Conservation (phyloP, 2,888 invertebrate genomes). For the Andrena chrysosceles region DNA sequence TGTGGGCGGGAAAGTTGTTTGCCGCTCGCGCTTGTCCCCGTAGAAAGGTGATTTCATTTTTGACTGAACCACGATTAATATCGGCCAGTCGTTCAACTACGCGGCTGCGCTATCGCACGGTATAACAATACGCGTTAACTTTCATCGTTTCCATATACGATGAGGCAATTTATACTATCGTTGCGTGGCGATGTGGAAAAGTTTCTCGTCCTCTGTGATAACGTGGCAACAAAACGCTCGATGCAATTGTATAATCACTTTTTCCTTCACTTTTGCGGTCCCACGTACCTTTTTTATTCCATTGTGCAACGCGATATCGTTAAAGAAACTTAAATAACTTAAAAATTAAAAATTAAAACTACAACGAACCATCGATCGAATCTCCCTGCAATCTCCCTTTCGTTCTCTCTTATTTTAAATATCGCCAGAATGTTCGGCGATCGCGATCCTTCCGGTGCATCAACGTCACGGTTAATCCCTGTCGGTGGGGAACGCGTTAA, state of each 20-base stretch:
- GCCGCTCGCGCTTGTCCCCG: constrained; percentile 68
- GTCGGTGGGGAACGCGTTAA: constrained; percentile 21
- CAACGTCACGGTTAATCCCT: background rate
- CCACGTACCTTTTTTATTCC: too few relatives aligned
- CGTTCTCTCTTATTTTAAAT: background rate
- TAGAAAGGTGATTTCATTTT: constrained; percentile 76
- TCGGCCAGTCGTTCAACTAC: constrained; percentile 16
- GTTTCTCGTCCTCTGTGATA: background rate
- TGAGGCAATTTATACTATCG: background rate
- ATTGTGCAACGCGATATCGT: too few relatives aligned
- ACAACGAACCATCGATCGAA: too few relatives aligned
- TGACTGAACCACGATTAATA: constrained; percentile 56
- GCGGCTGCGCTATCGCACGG: background rate
- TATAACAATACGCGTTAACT: constrained; percentile 23
- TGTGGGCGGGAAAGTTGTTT: constrained; percentile 80
- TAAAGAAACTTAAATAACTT: too few relatives aligned
- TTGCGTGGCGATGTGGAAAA: background rate
- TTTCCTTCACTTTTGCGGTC: background rate
- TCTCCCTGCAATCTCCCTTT: background rate
- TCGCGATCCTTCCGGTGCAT: background rate
- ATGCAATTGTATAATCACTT: background rate
- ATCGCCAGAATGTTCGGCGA: background rate
- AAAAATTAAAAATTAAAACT: too few relatives aligned
- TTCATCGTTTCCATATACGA: constrained; percentile 15
- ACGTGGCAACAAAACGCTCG: background rate